A percentile compares a stretch with the other conserved stretches of the same genome.
Conservation (phyloP, 1,140 invertebrate species). For the Trachelipus rathkii region DNA sequence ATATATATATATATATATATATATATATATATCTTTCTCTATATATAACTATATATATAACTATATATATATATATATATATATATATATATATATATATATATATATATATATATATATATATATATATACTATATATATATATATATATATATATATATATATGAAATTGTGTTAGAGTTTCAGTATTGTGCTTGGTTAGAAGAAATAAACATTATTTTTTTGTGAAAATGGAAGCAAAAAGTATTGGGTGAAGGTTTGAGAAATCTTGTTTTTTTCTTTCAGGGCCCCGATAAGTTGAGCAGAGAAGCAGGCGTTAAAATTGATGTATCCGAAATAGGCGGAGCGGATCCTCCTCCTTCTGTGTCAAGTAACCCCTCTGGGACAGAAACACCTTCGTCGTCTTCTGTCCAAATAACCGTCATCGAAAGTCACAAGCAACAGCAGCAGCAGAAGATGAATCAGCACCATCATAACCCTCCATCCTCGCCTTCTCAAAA, state of each 20-base stretch:
- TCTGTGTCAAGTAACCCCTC: too few relatives aligned
- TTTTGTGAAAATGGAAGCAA: neutral
- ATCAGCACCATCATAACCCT: too few relatives aligned
- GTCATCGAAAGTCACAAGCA: neutral
- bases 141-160: constrained; percentile 14
- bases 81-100: constrained; percentile 29
- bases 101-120: too few relatives aligned
- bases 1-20: too few relatives aligned
- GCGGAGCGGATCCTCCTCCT: too few relatives aligned
- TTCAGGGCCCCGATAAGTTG: neutral
- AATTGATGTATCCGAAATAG: neutral
- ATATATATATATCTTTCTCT: neutral
- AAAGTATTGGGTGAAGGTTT: neutral
- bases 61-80: constrained; percentile 12
- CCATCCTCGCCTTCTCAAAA: neutral
- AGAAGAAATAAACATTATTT: neutral
- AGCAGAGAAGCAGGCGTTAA: neutral
- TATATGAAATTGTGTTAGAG: constrained; percentile 10
- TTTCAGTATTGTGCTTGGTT: too few relatives aligned
- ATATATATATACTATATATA: constrained; percentile 29
- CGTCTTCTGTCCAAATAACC: neutral
- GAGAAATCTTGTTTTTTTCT: neutral
- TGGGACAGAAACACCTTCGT: neutral
- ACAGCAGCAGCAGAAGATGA: neutral
- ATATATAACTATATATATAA: too few relatives aligned